Evolutionary conservation across 2,888 invertebrate species (phyloP), one percentile per base, ranked within the genome.

Genomic region (Pseudolycoriella hygida): DNA sequence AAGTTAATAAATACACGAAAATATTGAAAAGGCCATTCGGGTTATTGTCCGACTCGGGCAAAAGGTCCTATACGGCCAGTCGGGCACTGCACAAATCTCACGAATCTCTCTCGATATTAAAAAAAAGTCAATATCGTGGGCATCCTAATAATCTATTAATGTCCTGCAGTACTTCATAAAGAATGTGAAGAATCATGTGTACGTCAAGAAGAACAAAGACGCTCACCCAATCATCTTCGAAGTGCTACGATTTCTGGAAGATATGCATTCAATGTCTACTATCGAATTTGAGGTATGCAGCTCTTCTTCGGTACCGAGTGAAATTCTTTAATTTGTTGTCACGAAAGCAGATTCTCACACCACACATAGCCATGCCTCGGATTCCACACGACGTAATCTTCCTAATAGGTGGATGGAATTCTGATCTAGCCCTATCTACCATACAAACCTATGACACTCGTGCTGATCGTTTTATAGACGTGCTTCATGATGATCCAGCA

Each of bases 211-310:
- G 43, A 82, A 84, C 57, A 85, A 87, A 51, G 77, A 78, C 10
- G 88, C 90, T 52, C 76, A 85, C n/a, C 89, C 90, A 0, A 76
- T 92, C 50, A 82, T 93, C 50, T 86, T 90, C 31, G 89, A 92
- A 61, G 89, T 92, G 0, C 67, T 93, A 34, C 86, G 85, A 59
- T 92, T 92, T 62, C 71, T 93, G 42, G 90, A 90, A 65, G 90
- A 92, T 60, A 69, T 93, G 57, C 90, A 92, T 67, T 85, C 88
- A 75, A 85, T 88, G 50, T 58, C 80, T 69, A 70, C 73, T 55
- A 67, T 81, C 58, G 81, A 85, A 50, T 80, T 81, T 6, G 84
- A 85, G 67, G 25, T 25, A 25, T 8, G 8, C 5, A 25, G 5
- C 8, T 25, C 5, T 25, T 4, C 25, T 25, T 25, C 25, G n/a